Evolutionary conservation across 2,113 vertebrate species (phyloP).

Genomic region (Nerophis lumbriciformis): DNA sequence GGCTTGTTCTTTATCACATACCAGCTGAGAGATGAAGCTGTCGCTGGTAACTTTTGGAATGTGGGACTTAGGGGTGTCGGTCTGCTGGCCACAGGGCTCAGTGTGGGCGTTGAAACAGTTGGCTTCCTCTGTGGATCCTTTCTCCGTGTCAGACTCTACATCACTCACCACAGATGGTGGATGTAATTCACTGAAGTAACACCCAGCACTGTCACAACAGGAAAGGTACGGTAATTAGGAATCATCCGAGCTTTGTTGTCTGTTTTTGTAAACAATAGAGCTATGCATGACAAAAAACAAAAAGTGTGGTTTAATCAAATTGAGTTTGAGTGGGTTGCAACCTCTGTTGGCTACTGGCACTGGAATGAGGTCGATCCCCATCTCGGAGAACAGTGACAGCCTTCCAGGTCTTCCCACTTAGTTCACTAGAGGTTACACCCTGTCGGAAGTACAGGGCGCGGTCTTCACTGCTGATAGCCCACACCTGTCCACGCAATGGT

Average conservation of each 20-base stretch:
- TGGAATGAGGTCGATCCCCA: constrained; percentile 81
- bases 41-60: constrained; percentile 78
- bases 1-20: constrained; percentile 64
- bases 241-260: background rate
- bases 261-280: background rate
- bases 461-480: constrained; percentile 83
- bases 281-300: too few relatives aligned
- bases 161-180: constrained; percentile 73
- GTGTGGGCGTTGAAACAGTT: background rate
- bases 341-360: constrained; percentile 84
- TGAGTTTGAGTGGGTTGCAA: constrained; percentile 36
- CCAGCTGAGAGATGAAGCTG: constrained; percentile 76
- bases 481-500: constrained; percentile 73
- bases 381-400: constrained; percentile 75
- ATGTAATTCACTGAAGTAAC: constrained; percentile 89
- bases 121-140: constrained; percentile 30
- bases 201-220: constrained; percentile 79
- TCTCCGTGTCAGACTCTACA: constrained; percentile 72
- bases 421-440: constrained; percentile 86
- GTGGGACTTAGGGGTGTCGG: constrained; percentile 42
- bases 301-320: too few relatives aligned
- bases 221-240: background rate
- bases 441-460: constrained; percentile 86
- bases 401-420: constrained; percentile 94
- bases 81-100: constrained; percentile 7